Conservation (phyloP, 2,113 vertebrate genomes). For the Cyanoderma ruficeps region DNA sequence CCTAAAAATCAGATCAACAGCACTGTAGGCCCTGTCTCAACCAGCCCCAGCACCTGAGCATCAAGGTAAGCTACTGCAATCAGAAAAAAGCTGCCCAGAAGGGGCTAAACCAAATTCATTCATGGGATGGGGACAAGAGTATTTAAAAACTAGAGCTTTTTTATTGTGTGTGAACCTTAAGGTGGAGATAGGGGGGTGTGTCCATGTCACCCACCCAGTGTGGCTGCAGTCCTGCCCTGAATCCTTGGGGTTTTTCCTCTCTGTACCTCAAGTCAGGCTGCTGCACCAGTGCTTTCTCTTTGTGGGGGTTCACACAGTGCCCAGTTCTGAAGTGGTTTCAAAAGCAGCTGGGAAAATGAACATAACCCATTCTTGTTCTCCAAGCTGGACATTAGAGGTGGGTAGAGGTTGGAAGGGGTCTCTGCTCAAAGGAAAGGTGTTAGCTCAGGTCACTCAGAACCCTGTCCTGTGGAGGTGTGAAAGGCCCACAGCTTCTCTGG, state of each 20-base stretch:
- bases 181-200: fast-evolving
- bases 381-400: not conserved
- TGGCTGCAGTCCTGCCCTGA: not conserved
- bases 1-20: not conserved
- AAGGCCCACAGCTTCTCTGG: not conserved
- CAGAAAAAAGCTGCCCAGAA: not conserved
- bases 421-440: not conserved
- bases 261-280: not conserved
- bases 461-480: not conserved
- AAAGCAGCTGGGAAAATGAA: not conserved
- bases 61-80: not conserved
- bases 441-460: not conserved
- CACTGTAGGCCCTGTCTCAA: not conserved
- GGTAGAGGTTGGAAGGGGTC: not conserved
- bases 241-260: not conserved
- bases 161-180: not conserved
- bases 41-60: not conserved
- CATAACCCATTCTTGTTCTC: not conserved
- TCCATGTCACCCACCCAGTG: not conserved
- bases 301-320: not conserved
- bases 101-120: not conserved
- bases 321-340: not conserved
- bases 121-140: not conserved
- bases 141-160: not conserved
- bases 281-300: not conserved